phyloP scores from a whole-genome alignment of 2,113 vertebrate species.

The Tyrannus savana region DNA sequence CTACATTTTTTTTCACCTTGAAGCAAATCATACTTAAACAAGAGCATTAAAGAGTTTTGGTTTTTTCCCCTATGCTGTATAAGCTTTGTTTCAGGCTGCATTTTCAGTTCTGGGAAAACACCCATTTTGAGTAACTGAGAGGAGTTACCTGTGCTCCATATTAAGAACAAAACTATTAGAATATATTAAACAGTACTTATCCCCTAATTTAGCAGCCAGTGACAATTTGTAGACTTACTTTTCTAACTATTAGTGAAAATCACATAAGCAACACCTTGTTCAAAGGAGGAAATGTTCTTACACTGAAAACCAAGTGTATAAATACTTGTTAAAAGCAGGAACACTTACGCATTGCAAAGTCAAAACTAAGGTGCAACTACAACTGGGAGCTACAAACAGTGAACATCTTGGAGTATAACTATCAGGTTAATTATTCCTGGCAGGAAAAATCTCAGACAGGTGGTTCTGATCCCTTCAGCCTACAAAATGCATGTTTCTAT shows the following conservation, averaged over 20 bases:
- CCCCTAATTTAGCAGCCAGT: neutral
- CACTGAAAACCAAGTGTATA: fast-evolving
- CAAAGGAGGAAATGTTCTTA: neutral
- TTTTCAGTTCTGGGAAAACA: neutral
- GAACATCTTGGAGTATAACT: neutral
- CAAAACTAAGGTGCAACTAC: neutral
- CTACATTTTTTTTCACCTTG: neutral
- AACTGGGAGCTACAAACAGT: neutral
- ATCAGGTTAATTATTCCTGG: neutral
- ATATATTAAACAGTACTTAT: neutral
- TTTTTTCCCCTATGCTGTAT: fast-evolving
- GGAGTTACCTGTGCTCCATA: neutral
- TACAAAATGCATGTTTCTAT: neutral
- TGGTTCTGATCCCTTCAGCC: neutral
- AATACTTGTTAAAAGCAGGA: neutral
- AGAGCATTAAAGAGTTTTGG: neutral
- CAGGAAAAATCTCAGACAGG: neutral
- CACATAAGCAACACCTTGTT: neutral
- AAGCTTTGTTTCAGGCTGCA: neutral
- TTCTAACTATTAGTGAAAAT: neutral
- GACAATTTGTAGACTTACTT: neutral
- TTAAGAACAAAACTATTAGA: neutral
- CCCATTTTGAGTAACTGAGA: neutral
- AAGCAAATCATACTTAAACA: neutral
- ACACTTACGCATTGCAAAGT: neutral